These are phyloP conservation scores for Eupristina koningsbergeri DNA, from an alignment of 1,140 invertebrate species.

Conservation along the genomic window DNA sequence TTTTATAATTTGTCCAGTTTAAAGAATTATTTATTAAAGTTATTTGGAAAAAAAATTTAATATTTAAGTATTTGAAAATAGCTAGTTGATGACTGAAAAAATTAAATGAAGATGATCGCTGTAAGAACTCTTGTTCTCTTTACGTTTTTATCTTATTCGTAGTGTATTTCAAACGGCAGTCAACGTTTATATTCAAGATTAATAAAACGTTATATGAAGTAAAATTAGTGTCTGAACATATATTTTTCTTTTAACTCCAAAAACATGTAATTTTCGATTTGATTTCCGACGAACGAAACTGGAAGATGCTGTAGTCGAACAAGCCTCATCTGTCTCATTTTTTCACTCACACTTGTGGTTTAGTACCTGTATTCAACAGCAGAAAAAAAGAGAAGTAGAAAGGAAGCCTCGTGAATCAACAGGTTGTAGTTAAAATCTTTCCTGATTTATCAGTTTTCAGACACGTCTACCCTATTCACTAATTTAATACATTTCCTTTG, in stretches of 20 bases:
- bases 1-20: neutral
- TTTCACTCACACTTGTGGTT: neutral
- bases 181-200: conserved; percentile 53
- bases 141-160: neutral
- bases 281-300: conserved; percentile 40
- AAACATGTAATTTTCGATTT: conserved; percentile 57
- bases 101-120: neutral
- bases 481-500: neutral
- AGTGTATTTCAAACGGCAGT: neutral
- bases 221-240: conserved; percentile 52
- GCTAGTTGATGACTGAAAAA: neutral
- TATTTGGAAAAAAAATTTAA: neutral
- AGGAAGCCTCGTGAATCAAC: neutral
- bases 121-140: neutral
- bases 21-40: neutral
- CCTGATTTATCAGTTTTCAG: conserved; percentile 8
- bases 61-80: neutral
- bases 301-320: neutral
- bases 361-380: neutral
- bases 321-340: neutral
- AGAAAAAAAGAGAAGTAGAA: neutral
- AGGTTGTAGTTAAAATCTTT: neutral
- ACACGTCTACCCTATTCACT: neutral
- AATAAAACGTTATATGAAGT: conserved; percentile 56
- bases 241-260: conserved; percentile 36